Evolutionary conservation across 2,797 vertebrate genomes (phyloP).

Genomic region (Etheostoma perlongum): DNA sequence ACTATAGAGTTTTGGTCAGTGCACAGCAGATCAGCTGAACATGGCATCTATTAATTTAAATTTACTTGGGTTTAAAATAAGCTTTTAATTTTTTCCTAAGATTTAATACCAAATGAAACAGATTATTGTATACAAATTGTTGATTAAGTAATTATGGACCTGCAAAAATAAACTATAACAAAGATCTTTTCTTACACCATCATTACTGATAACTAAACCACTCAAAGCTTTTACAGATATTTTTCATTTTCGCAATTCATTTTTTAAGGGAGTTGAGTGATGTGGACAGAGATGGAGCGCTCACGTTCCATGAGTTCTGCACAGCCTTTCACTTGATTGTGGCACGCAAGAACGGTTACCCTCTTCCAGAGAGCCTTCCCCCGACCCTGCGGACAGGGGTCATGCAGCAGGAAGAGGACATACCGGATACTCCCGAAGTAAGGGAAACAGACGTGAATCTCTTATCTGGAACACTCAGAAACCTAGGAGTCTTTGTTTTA

Average conservation of each 20-base stretch:
- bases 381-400: constrained; percentile 85
- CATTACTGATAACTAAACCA: too few species aligned
- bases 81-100: not conserved
- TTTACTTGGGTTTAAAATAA: not conserved
- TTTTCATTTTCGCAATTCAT: not conserved
- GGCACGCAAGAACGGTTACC: constrained; percentile 96
- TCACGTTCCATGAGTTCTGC: constrained; percentile 94
- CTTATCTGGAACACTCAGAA: not conserved
- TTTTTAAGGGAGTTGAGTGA: constrained; percentile 93
- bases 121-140: not conserved
- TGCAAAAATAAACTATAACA: not conserved
- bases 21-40: not conserved
- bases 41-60: not conserved
- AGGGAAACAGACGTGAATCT: not conserved
- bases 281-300: constrained; percentile 94
- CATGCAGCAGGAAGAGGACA: constrained; percentile 76
- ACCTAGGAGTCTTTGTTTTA: not conserved
- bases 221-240: too few species aligned
- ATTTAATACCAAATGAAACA: not conserved
- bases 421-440: constrained; percentile 61
- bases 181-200: not conserved
- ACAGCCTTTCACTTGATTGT: constrained; percentile 97
- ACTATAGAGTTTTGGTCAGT: too few species aligned
- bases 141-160: not conserved
- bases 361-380: constrained; percentile 91